phyloP scores from a whole-genome alignment of 2,797 vertebrate species.

The Prunella strophiata region DNA sequence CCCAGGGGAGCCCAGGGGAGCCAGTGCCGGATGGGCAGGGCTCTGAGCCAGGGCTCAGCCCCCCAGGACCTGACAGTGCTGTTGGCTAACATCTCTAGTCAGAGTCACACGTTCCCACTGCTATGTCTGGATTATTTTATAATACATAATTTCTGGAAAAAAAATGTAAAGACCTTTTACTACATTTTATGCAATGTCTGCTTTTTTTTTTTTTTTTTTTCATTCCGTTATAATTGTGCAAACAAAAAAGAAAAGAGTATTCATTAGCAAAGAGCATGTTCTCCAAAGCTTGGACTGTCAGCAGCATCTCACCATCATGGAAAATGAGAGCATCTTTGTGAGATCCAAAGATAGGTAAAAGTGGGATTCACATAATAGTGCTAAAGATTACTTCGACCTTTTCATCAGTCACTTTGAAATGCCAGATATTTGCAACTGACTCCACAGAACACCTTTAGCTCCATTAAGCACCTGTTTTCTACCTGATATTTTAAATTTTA shows the following conservation, averaged over 20 bases:
- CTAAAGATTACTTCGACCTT: conserved; percentile 48
- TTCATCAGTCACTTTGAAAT: conserved; percentile 44
- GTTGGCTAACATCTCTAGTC: neutral
- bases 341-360: neutral
- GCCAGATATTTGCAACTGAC: conserved; percentile 28
- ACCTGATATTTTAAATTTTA: neutral
- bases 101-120: neutral
- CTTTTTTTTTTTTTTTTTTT: neutral
- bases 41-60: neutral
- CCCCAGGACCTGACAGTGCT: too few species aligned
- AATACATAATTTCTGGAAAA: neutral
- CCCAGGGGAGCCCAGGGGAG: too few species aligned
- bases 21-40: accelerated
- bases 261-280: neutral
- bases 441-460: neutral
- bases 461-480: neutral
- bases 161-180: neutral
- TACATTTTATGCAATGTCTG: neutral
- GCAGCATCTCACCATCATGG: neutral
- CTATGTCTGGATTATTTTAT: neutral
- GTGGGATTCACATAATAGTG: neutral
- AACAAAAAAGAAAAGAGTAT: neutral
- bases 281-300: neutral
- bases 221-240: neutral
- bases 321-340: neutral